Evolutionary conservation across 1,140 invertebrate species (phyloP).

Genomic region (Ceratoteleas bidentatus): DNA sequence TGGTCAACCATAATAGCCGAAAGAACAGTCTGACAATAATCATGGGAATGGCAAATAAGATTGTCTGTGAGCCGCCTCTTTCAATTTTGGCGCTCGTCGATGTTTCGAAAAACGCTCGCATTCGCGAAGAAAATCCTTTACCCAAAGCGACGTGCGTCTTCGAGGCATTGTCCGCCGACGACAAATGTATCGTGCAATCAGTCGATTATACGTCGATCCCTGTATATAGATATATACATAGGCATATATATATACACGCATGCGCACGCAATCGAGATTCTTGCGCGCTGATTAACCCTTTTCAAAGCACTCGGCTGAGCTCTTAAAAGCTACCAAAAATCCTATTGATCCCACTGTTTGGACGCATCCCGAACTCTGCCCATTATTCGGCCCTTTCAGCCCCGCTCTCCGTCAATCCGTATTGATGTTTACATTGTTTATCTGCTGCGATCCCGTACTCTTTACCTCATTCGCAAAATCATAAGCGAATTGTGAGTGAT

Average conservation of each 20-base stretch:
- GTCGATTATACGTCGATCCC: conserved; percentile 33
- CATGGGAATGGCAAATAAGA: conserved; percentile 79
- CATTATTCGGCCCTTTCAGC: no score
- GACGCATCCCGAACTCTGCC: no score
- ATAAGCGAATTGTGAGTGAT: no score
- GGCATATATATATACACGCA: conserved; percentile 23
- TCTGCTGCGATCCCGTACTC: no score
- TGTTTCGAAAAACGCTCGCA: conserved; percentile 44
- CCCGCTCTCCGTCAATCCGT: no score
- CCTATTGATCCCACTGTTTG: no score
- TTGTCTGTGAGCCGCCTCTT: conserved; percentile 54
- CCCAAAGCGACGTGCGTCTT: conserved; percentile 43
- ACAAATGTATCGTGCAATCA: conserved; percentile 67
- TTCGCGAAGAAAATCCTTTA: conserved; percentile 74
- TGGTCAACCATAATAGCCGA: conserved; percentile 72
- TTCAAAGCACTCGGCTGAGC: conserved; percentile 28
- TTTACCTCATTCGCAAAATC: no score
- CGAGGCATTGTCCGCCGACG: conserved; percentile 55
- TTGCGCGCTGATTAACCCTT: conserved; percentile 66
- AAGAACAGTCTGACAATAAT: conserved; percentile 70
- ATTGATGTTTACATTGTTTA: no score
- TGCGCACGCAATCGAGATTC: conserved; percentile 51
- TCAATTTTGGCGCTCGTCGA: conserved; percentile 69
- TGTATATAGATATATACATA: conserved; percentile 26
- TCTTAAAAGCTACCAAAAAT: no score